Conservation (phyloP, 2,113 vertebrate genomes). For the Ardeotis arabs region DNA sequence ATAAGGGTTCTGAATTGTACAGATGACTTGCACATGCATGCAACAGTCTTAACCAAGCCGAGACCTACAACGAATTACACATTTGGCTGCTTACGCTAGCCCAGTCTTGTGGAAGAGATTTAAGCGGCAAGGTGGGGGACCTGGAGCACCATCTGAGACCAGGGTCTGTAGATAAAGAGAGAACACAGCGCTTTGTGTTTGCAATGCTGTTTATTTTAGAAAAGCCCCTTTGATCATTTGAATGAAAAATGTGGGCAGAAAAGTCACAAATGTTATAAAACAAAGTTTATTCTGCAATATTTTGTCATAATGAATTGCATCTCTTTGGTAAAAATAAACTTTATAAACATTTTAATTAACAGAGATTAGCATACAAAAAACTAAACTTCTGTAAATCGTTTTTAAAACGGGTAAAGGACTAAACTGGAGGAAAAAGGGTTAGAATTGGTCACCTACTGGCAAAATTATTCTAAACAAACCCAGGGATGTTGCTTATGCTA, state of each 20-base stretch:
- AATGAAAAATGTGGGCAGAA: slow-evolving; percentile 65
- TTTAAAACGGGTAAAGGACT: slow-evolving; percentile 72
- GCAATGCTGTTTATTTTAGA: slow-evolving; percentile 68
- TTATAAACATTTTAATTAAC: slow-evolving; percentile 99
- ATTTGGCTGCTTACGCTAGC: neutral
- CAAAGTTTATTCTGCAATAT: slow-evolving; percentile 98
- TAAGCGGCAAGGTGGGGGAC: neutral
- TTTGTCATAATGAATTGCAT: slow-evolving; percentile 99
- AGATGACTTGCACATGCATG: neutral
- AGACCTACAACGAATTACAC: neutral
- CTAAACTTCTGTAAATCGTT: slow-evolving; percentile 86
- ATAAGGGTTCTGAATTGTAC: neutral
- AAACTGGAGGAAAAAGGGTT: slow-evolving; percentile 68
- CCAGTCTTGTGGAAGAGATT: neutral
- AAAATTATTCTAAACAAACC: slow-evolving; percentile 74
- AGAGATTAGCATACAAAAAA: slow-evolving; percentile 99
- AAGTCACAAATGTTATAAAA: slow-evolving; percentile 85
- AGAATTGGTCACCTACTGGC: slow-evolving; percentile 73
- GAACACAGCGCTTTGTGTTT: slow-evolving; percentile 45
- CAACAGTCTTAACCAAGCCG: neutral
- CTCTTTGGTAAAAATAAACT: slow-evolving; percentile 99
- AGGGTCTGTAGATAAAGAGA: slow-evolving; percentile 43
- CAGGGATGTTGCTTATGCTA: slow-evolving; percentile 72
- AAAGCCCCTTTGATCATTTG: slow-evolving; percentile 64
- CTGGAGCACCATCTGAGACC: neutral